phyloP scores from a whole-genome alignment of 2,113 vertebrate genomes.

The Syrmaticus mikado region DNA sequence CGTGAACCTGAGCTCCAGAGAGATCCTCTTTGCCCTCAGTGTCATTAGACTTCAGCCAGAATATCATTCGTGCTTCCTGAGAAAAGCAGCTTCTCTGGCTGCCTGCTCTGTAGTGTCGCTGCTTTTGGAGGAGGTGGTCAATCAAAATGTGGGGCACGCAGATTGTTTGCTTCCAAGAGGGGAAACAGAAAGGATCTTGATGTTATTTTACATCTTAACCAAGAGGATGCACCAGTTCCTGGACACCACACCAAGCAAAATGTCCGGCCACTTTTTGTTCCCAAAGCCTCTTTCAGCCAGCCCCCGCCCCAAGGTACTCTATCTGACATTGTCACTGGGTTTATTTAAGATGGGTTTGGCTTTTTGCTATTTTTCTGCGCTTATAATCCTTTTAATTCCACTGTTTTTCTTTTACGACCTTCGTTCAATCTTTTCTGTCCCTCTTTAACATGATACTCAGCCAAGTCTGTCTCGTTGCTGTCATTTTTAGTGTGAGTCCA shows the following conservation, averaged over 20 bases:
- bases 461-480: conserved; percentile 36
- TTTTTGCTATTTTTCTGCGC: conserved; percentile 19
- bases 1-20: conserved; percentile 39
- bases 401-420: conserved; percentile 3
- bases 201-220: neutral
- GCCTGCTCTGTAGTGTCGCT: neutral
- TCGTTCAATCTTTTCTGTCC: neutral
- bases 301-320: neutral
- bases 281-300: neutral
- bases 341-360: conserved; percentile 10
- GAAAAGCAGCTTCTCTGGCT: neutral
- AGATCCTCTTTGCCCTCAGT: neutral
- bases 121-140: neutral
- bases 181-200: neutral
- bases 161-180: neutral
- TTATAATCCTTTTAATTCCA: neutral
- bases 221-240: neutral
- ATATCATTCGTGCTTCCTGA: neutral
- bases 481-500: conserved; percentile 20
- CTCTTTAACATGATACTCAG: neutral
- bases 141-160: neutral
- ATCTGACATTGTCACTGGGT: neutral
- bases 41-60: neutral
- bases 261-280: neutral
- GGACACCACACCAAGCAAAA: neutral